A percentile compares a stretch with the other conserved stretches of the same genome.
phyloP scores from a whole-genome alignment of 2,888 invertebrate genomes.

The Eumerus sabulonum region DNA sequence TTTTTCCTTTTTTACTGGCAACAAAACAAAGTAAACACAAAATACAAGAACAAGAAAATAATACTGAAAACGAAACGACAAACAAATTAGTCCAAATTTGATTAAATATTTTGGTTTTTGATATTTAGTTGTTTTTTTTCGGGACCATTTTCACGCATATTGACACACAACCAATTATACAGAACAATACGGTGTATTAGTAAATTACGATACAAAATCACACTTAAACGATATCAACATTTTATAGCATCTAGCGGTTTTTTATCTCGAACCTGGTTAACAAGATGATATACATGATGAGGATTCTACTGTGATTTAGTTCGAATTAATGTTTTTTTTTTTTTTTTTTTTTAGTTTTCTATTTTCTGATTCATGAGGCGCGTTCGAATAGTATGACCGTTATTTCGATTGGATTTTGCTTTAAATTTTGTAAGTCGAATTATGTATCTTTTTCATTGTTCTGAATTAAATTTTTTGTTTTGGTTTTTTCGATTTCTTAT shows the following conservation, averaged over 20 bases:
- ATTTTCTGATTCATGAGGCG: slow-evolving; percentile 37
- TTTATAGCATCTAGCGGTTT: slow-evolving; percentile 49
- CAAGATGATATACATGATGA: slow-evolving; percentile 47
- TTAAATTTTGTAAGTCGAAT: slow-evolving; percentile 40
- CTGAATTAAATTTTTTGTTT: slow-evolving; percentile 22
- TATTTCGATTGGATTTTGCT: slow-evolving; percentile 4
- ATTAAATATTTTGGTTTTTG: not conserved
- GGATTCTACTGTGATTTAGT: slow-evolving; percentile 34
- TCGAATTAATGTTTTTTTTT: slow-evolving; percentile 10
- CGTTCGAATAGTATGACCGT: slow-evolving; percentile 44
- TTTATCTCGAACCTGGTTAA: slow-evolving; percentile 54
- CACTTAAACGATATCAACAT: slow-evolving; percentile 47
- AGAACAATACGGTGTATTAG: slow-evolving; percentile 4
- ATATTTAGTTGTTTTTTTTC: not conserved
- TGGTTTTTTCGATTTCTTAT: slow-evolving; percentile 40
- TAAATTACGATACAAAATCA: slow-evolving; percentile 47
- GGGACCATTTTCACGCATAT: slow-evolving; percentile 24
- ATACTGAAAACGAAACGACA: no score
- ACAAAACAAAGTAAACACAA: no score
- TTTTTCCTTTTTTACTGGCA: no score
- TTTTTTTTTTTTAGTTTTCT: slow-evolving; percentile 26
- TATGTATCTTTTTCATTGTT: slow-evolving; percentile 9
- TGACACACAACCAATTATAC: slow-evolving; percentile 35
- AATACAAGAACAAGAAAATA: no score
- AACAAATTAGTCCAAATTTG: no score